Evolutionary conservation across 2,113 vertebrate species (phyloP).

Genomic region (Trichomycterus rosablanca): DNA sequence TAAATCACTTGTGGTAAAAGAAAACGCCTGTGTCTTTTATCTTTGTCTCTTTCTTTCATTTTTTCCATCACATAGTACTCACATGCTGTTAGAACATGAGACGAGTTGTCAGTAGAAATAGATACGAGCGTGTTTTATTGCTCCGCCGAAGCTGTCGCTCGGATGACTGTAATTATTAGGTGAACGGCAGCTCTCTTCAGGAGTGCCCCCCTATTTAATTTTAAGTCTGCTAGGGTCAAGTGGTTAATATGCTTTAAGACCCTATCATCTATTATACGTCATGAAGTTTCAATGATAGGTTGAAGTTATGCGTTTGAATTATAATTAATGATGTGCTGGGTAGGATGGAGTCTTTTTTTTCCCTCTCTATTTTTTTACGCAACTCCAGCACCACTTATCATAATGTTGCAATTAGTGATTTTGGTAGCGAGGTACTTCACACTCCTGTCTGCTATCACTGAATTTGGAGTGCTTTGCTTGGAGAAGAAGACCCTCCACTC

Average conservation of each 20-base stretch:
- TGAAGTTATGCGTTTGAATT: slow-evolving; percentile 51
- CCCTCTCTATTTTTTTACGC: slow-evolving; percentile 13
- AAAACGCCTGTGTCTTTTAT: slow-evolving; percentile 52
- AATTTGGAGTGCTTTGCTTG: slow-evolving; percentile 23
- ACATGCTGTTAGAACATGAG: slow-evolving; percentile 50
- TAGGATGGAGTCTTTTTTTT: slow-evolving; percentile 6
- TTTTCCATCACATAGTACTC: slow-evolving; percentile 55
- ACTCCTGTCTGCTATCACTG: slow-evolving; percentile 8
- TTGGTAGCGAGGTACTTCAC: slow-evolving; percentile 23
- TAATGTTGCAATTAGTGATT: slow-evolving; percentile 43
- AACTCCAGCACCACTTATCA: slow-evolving; percentile 42
- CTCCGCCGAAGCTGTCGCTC: slow-evolving; percentile 46
- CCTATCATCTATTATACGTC: slow-evolving; percentile 46
- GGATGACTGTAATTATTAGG: slow-evolving; percentile 62
- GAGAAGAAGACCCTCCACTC: slow-evolving; percentile 10
- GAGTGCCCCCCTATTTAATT: slow-evolving; percentile 48
- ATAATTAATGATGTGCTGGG: slow-evolving; percentile 45
- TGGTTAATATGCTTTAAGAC: slow-evolving; percentile 55
- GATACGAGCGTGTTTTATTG: slow-evolving; percentile 67
- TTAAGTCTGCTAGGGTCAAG: slow-evolving; percentile 48
- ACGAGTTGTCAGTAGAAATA: slow-evolving; percentile 62
- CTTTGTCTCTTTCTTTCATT: slow-evolving; percentile 31
- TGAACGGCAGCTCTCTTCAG: slow-evolving; percentile 51
- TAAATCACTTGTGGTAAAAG: slow-evolving; percentile 57
- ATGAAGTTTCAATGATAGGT: slow-evolving; percentile 52